phyloP scores from a whole-genome alignment of 2,888 invertebrate genomes.

The Teleogryllus oceanicus region DNA sequence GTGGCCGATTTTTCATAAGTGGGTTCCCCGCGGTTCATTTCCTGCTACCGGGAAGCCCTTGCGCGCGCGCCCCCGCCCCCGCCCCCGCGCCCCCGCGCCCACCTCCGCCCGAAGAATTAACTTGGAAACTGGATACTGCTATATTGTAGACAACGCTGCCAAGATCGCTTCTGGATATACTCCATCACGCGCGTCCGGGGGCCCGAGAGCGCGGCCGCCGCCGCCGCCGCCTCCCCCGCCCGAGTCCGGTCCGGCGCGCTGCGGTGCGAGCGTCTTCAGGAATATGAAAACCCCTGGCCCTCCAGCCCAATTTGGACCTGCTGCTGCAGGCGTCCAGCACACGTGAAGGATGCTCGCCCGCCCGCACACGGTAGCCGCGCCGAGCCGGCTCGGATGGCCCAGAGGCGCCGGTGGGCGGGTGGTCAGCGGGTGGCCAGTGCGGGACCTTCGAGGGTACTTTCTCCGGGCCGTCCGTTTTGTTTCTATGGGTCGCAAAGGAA shows the following conservation, averaged over 20 bases:
- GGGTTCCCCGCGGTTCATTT: not conserved
- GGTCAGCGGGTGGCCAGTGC: too few relatives aligned
- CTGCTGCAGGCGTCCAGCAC: too few relatives aligned
- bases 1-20: not conserved
- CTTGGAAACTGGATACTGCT: slow-evolving; percentile 9
- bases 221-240: not conserved
- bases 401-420: too few relatives aligned
- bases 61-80: not conserved
- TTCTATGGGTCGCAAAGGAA: too few relatives aligned
- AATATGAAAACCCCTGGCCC: not conserved
- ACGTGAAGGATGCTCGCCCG: too few relatives aligned
- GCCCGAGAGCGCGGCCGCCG: too few relatives aligned
- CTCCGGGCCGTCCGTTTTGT: too few relatives aligned
- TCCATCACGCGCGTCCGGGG: not conserved
- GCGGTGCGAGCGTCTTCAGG: not conserved
- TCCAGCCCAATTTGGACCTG: too few relatives aligned
- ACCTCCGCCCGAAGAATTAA: not conserved
- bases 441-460: too few relatives aligned
- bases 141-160: slow-evolving; percentile 1
- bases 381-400: too few relatives aligned
- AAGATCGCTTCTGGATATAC: slow-evolving; percentile 10
- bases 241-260: too few relatives aligned
- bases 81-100: not conserved
- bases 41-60: not conserved
- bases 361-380: too few relatives aligned